Percentiles rank a stretch among this genome's conserved stretches.
phyloP scores from a whole-genome alignment of 2,113 vertebrate genomes.

The Rhinichthys klamathensis region DNA sequence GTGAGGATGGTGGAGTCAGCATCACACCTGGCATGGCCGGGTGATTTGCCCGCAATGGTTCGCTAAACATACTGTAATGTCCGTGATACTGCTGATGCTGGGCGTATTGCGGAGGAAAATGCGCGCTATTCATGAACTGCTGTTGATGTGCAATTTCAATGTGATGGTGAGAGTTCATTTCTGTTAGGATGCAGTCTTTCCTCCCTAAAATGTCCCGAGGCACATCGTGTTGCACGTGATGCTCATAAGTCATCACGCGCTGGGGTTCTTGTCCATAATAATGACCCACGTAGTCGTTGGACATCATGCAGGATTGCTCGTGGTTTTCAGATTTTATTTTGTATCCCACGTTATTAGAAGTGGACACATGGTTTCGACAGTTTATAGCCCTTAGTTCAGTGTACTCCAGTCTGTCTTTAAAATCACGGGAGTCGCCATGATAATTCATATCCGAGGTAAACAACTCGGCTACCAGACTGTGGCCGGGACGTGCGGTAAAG shows the following conservation, averaged over 20 bases:
- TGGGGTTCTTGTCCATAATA: slow-evolving; percentile 73
- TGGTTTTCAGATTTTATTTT: slow-evolving; percentile 85
- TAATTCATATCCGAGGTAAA: slow-evolving; percentile 78
- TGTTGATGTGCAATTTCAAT: slow-evolving; percentile 58
- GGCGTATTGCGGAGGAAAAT: slow-evolving; percentile 76
- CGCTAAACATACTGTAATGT: slow-evolving; percentile 81
- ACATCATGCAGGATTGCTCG: slow-evolving; percentile 85
- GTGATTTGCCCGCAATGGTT: slow-evolving; percentile 75
- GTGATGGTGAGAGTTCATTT: slow-evolving; percentile 67
- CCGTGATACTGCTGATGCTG: slow-evolving; percentile 78
- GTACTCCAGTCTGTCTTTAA: slow-evolving; percentile 75
- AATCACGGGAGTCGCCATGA: slow-evolving; percentile 66
- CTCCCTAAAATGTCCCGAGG: slow-evolving; percentile 59
- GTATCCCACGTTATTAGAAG: slow-evolving; percentile 69
- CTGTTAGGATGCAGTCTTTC: slow-evolving; percentile 71
- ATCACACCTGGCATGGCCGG: slow-evolving; percentile 76
- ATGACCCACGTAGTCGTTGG: slow-evolving; percentile 72
- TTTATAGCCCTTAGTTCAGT: slow-evolving; percentile 78
- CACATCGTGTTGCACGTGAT: slow-evolving; percentile 66
- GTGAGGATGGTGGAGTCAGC: slow-evolving; percentile 88
- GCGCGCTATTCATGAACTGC: slow-evolving; percentile 70
- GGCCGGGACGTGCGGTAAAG: slow-evolving; percentile 72
- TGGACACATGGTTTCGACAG: slow-evolving; percentile 49
- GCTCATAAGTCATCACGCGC: slow-evolving; percentile 61
- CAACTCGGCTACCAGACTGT: slow-evolving; percentile 88